A percentile compares a stretch with the other conserved stretches of the same genome.
Evolutionary conservation across 1,140 invertebrate species (phyloP).

Genomic region (Lysiphlebus fabarum): DNA sequence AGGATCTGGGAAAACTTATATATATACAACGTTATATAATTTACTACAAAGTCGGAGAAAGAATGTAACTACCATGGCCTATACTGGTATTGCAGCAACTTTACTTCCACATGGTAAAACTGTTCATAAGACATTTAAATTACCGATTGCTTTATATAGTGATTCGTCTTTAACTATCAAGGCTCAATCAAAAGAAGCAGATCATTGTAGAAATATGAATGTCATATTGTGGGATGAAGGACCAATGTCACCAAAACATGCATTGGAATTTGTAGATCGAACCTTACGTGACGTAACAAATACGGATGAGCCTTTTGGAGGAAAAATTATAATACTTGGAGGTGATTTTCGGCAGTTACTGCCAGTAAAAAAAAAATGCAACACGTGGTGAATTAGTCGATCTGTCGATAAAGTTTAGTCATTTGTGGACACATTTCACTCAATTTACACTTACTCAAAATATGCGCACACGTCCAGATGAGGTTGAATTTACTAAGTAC

Average conservation of each 20-base stretch:
- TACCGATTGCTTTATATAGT: neutral
- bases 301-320: neutral
- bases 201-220: neutral
- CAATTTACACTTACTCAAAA: constrained; percentile 23
- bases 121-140: constrained; percentile 3
- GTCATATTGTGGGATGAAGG: neutral
- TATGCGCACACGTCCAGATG: constrained; percentile 21
- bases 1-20: neutral
- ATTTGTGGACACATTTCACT: constrained; percentile 22
- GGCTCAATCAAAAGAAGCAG: neutral
- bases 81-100: constrained; percentile 4
- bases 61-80: neutral
- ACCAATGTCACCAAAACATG: constrained; percentile 8
- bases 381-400: constrained; percentile 22
- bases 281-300: neutral
- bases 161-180: constrained; percentile 2
- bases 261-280: neutral
- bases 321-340: neutral
- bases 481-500: constrained; percentile 23
- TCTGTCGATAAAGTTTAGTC: constrained; percentile 25
- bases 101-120: neutral
- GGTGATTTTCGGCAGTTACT: constrained; percentile 4
- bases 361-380: constrained; percentile 12
- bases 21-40: constrained; percentile 1
- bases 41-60: neutral